Evolutionary conservation across 2,113 vertebrate genomes (phyloP).

Genomic region (Desmodus rotundus): DNA sequence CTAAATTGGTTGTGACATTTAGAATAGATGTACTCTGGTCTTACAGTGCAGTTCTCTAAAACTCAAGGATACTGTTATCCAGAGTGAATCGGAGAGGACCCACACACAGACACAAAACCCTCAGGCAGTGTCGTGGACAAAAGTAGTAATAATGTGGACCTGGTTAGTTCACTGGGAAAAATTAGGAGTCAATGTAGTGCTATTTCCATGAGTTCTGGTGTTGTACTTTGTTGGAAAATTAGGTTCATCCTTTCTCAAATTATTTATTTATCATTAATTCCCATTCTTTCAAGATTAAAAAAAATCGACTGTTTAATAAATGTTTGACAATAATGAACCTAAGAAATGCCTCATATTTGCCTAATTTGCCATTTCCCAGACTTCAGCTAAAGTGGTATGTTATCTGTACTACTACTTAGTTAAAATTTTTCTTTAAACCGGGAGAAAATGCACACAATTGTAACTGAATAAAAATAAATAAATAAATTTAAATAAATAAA

Average conservation of each 20-base stretch:
- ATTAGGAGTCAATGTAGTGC: background rate
- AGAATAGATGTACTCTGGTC: background rate
- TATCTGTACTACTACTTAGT: background rate
- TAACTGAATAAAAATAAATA: no score
- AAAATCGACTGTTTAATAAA: constrained; percentile 8
- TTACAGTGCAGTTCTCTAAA: background rate
- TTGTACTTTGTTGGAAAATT: background rate
- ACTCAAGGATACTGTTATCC: background rate
- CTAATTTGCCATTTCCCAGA: constrained; percentile 22
- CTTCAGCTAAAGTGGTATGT: background rate
- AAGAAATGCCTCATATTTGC: constrained; percentile 6
- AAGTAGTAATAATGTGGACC: background rate
- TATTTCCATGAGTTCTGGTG: background rate
- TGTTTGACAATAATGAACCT: background rate
- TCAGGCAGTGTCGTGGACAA: background rate
- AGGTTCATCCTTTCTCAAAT: background rate
- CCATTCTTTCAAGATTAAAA: background rate
- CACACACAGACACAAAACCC: background rate
- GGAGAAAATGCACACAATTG: no score
- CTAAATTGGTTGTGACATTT: background rate
- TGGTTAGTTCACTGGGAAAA: background rate
- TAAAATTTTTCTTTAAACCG: constrained; percentile 24
- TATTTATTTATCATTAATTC: constrained; percentile 6
- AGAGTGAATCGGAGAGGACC: background rate
- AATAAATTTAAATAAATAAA: no score